Base-by-base conservation (phyloP, 92 coral and sea anemone species). In the Epizoanthus rinbou region DNA sequence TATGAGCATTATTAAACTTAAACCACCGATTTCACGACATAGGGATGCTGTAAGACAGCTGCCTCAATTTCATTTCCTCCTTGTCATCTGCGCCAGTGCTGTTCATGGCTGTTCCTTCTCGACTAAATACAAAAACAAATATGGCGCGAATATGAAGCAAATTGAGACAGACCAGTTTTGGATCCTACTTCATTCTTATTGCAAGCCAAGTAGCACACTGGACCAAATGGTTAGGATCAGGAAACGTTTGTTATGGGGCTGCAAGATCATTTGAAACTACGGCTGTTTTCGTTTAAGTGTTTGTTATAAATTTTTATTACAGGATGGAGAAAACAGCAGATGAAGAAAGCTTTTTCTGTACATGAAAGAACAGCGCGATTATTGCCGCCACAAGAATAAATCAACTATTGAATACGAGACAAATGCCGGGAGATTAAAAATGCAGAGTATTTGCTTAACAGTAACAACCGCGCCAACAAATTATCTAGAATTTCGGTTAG, bases 81-180 rank as follows among this genome's bases (percentile, higher is more conserved):
- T 57, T 28, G 22, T 7, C 18, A 28, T 19, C 16, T 14, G 43
- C 21, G 53, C 41, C 57, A 47, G n/a, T 62, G 11, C 72, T 9
- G 18, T 37, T 62, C 54, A 9, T 10, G 54, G 54, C 56, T 14
- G 50, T 78, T 43, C n/a, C 23, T 78, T 11, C 59, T 14, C 43
- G 6, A 19, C 71, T 78, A 78, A 78, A 78, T 39, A 45, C 28
- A n/a, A 78, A 59, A 78, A 62, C 82, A 78, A 78, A 60, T 52
- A 43, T 22, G 47, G 59, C 5, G 62, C 71, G 64, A 78, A 1
- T 54, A 21, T 39, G 7, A 33, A 16, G 52, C 23, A 78, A 78
- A 59, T 59, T 78, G 23, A 78, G 82, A 23, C 45, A 62, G 33
- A 21, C 56, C 53, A 3, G 14, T 39, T 41, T 78, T 35, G 39